phyloP scores from a whole-genome alignment of 2,888 invertebrate species.

The Mimachlamys varia region DNA sequence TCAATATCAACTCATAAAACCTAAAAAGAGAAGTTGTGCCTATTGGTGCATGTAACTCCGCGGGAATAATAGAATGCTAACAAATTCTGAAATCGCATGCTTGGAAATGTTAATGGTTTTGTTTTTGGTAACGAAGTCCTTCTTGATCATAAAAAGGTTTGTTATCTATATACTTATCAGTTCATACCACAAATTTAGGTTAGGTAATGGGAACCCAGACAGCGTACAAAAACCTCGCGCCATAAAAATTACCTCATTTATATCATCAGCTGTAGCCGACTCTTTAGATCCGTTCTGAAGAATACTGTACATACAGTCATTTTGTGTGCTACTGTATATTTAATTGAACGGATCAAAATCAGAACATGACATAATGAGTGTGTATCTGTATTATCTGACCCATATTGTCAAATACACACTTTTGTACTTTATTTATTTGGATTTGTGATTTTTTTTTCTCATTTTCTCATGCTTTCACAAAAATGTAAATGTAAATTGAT shows the following conservation, averaged over 20 bases:
- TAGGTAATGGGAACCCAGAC: neutral
- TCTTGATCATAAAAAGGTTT: neutral
- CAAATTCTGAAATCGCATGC: neutral
- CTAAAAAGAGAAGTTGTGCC: neutral
- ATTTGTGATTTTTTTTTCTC: too few relatives aligned
- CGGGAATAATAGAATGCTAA: neutral
- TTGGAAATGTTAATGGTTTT: neutral
- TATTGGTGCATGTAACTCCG: neutral
- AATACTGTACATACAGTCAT: neutral
- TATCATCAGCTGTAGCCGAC: neutral
- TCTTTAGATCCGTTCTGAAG: neutral
- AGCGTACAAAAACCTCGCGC: neutral
- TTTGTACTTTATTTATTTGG: too few relatives aligned
- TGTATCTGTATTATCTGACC: too few relatives aligned
- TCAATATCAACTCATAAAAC: neutral
- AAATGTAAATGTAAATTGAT: too few relatives aligned
- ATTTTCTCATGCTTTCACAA: too few relatives aligned
- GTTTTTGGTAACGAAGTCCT: neutral
- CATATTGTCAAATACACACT: too few relatives aligned
- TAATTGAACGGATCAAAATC: too few relatives aligned
- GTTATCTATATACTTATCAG: neutral
- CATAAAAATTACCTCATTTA: neutral
- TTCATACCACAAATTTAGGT: neutral
- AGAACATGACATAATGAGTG: too few relatives aligned
- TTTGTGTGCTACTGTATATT: neutral